A percentile compares a stretch with the other conserved stretches of the same genome.
phyloP scores from a whole-genome alignment of 2,113 vertebrate genomes.

The Petromus typicus region DNA sequence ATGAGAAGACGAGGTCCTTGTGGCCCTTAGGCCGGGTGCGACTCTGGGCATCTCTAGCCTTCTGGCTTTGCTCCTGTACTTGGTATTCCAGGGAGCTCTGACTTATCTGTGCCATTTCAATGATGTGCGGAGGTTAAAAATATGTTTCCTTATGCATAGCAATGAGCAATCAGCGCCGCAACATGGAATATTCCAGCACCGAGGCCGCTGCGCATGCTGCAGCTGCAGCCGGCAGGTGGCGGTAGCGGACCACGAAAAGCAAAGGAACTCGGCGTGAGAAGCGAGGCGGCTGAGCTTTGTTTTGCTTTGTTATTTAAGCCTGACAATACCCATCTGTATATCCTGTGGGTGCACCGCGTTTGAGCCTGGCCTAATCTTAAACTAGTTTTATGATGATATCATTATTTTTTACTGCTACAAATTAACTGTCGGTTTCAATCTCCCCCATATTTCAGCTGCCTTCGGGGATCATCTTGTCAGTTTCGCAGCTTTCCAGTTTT shows the following conservation, averaged over 20 bases:
- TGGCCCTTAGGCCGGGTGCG: background rate
- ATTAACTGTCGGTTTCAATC: constrained; percentile 86
- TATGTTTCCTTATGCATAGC: constrained; percentile 56
- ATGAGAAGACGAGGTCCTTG: background rate
- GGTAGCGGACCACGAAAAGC: constrained; percentile 59
- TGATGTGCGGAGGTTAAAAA: constrained; percentile 58
- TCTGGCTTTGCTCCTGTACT: background rate
- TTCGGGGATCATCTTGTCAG: constrained; percentile 83
- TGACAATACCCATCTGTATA: constrained; percentile 76
- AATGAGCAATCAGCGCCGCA: constrained; percentile 68
- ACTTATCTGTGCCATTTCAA: constrained; percentile 55
- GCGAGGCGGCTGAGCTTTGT: constrained; percentile 61
- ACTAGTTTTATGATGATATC: constrained; percentile 85
- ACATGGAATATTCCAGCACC: constrained; percentile 70
- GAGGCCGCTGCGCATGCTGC: background rate
- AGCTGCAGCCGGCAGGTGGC: constrained; percentile 81
- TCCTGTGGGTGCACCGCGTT: constrained; percentile 70
- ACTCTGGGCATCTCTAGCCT: background rate
- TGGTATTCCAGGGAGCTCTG: constrained; percentile 41
- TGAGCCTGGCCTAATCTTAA: constrained; percentile 80
- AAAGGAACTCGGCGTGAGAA: background rate
- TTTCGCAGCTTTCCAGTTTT: constrained; percentile 79
- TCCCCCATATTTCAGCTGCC: constrained; percentile 78
- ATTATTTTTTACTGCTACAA: constrained; percentile 85
- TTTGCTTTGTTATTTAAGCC: constrained; percentile 81